Base-by-base conservation (phyloP, 2,888 invertebrate species). In the Tanytarsus gracilentus region DNA sequence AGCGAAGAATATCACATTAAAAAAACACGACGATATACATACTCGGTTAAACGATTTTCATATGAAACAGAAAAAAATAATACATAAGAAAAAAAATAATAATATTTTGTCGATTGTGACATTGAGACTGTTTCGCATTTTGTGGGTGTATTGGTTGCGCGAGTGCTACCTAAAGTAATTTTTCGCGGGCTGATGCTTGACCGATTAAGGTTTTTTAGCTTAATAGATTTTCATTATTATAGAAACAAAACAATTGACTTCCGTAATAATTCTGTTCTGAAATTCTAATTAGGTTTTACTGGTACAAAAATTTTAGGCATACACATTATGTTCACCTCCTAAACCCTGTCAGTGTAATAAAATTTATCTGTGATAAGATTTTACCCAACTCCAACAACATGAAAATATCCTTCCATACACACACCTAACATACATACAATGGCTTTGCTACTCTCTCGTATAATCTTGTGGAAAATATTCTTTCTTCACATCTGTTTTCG, bases 111-210 rank as follows among this genome's bases (percentile, higher is more conserved):
- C 40, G 55, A 53, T 40, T 56, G 55, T 56, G 55, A 56, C 55
- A 56, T 56, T 56, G 55, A 56, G 40, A 26, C n/a, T n/a, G n/a
- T n/a, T n/a, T n/a, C n/a, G n/a, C 27, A 56, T 40, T 55, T 39
- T 39, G 55, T 55, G 55, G 23, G 18, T 33, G 18, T 8, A 23
- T 30, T 23, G 25, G 23, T 11, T 49, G 23, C 26, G 23, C 23
- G 11, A 25, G 33, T 33, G 33, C 16, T 30, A 14, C 36, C 16
- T 16, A 36, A 36, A 30, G 33, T 14, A 36, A 18, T 53, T 16
- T 16, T 44, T 44, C 21, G 9, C 18, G n/a, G 51, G 26, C 49
- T 49, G 9, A 16, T 25, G 18, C 53, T 53, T 53, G 53, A 53
- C 53, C 36, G 53, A 53, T 53, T 53, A 53, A 30, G 48, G 8